Evolutionary conservation across 2,888 invertebrate genomes (phyloP).

Genomic region (Dendrolimus houi): DNA sequence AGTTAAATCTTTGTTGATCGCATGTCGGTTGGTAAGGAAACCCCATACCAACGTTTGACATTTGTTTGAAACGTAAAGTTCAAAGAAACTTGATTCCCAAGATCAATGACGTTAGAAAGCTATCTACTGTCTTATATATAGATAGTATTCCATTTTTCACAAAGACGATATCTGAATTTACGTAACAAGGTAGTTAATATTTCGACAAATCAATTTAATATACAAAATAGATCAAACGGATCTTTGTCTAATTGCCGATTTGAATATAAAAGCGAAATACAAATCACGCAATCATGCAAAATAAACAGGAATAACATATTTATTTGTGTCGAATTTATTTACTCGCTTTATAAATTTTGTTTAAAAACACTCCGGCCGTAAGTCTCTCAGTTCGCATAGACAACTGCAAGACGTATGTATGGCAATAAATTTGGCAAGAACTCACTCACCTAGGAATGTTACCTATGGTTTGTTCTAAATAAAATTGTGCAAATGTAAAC

Average conservation of each 20-base stretch:
- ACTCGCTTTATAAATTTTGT: slow-evolving; percentile 29
- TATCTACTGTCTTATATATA: background rate
- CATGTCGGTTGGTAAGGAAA: background rate
- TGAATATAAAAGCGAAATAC: slow-evolving; percentile 12
- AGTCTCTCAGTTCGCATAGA: slow-evolving; percentile 22
- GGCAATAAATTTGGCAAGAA: slow-evolving; percentile 30
- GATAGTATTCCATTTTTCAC: background rate
- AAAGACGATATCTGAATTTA: background rate
- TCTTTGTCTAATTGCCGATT: slow-evolving; percentile 8
- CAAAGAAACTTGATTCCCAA: background rate
- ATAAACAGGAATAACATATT: slow-evolving; percentile 21
- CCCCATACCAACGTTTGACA: background rate
- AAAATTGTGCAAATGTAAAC: slow-evolving; percentile 28
- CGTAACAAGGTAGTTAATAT: background rate
- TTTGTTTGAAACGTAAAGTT: background rate
- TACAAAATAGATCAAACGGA: background rate
- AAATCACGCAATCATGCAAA: slow-evolving; percentile 20
- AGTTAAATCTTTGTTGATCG: no score
- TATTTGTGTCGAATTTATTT: slow-evolving; percentile 27
- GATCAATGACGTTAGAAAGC: background rate
- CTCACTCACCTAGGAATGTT: slow-evolving; percentile 17
- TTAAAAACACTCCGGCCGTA: slow-evolving; percentile 21
- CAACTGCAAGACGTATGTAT: slow-evolving; percentile 27
- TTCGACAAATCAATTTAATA: no score
- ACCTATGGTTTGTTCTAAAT: slow-evolving; percentile 19